Percentiles rank a stretch among this genome's conserved stretches.
These are phyloP conservation scores for Campoplex nolae DNA, from an alignment of 2,888 invertebrate species.

Conservation along the genomic window DNA sequence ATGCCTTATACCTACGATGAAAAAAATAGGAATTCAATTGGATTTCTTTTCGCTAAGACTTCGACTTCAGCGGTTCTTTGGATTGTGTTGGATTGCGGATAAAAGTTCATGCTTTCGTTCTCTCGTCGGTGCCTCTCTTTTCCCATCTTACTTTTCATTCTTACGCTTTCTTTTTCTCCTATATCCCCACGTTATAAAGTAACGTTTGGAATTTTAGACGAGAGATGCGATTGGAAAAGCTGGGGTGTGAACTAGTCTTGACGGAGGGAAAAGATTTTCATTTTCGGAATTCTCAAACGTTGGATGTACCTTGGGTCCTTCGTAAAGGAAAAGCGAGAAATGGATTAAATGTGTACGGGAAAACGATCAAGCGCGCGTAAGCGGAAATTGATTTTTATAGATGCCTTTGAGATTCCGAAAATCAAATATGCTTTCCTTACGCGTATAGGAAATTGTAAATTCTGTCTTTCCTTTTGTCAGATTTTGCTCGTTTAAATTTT, in stretches of 20 bases:
- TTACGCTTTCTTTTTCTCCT: neutral
- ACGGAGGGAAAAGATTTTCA: conserved; percentile 28
- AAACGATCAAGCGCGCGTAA: conserved; percentile 33
- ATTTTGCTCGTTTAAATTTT: neutral
- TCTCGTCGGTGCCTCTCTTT: conserved; percentile 10
- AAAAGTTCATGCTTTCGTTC: conserved; percentile 45
- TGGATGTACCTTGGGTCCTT: neutral
- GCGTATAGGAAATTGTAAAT: neutral
- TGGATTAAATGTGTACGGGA: conserved; percentile 30
- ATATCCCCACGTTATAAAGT: conserved; percentile 24
- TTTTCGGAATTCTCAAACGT: conserved; percentile 3
- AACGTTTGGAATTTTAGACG: conserved; percentile 33
- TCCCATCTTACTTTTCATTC: neutral
- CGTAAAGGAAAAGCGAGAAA: neutral
- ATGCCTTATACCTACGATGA: too few relatives aligned
- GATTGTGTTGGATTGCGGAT: conserved; percentile 53
- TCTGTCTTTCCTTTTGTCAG: neutral
- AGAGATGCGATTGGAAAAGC: conserved; percentile 58
- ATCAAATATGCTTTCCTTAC: conserved; percentile 22
- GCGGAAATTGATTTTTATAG: conserved; percentile 58
- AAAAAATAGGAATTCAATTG: conserved; percentile 60
- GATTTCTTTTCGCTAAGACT: conserved; percentile 53
- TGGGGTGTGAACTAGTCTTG: conserved; percentile 35
- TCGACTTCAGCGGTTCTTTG: conserved; percentile 41
- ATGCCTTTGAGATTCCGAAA: conserved; percentile 21